A percentile compares a stretch with the other conserved stretches of the same genome.
phyloP scores from a whole-genome alignment of 2,113 vertebrate genomes.

The Talpa occidentalis region DNA sequence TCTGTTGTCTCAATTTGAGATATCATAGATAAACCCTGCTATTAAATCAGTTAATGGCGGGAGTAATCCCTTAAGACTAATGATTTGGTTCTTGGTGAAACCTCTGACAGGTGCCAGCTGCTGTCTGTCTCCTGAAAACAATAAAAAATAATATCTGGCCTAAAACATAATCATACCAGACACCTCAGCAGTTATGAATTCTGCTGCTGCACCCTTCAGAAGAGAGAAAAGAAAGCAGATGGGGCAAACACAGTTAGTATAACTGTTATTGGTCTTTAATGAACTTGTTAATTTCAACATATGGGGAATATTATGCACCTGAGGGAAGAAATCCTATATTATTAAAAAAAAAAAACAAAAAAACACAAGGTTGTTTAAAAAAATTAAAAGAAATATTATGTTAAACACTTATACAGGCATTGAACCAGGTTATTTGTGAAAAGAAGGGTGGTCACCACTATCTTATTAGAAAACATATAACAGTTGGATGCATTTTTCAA shows the following conservation, averaged over 20 bases:
- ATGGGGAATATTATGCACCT: neutral
- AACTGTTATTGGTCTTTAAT: neutral
- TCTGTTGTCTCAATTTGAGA: neutral
- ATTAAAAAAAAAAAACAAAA: too few relatives aligned
- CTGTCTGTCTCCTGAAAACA: slow-evolving; percentile 26
- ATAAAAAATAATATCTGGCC: neutral
- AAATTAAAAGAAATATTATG: neutral
- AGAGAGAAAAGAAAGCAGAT: neutral
- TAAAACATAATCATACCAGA: neutral
- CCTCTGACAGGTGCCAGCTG: neutral
- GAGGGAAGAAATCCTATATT: too few relatives aligned
- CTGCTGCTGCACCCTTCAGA: neutral
- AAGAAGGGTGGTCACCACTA: neutral
- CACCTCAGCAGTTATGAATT: neutral
- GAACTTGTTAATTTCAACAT: neutral
- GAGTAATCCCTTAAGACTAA: neutral
- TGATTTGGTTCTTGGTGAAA: slow-evolving; percentile 26
- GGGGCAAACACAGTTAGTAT: neutral
- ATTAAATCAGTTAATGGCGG: slow-evolving; percentile 48
- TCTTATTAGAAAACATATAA: neutral
- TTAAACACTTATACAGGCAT: neutral
- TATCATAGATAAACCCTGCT: neutral
- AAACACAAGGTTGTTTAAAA: too few relatives aligned
- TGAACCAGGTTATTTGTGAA: neutral
- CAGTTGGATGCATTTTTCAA: neutral